Evolutionary conservation across 2,113 vertebrate genomes (phyloP).

Genomic region (Tiliqua scincoides): DNA sequence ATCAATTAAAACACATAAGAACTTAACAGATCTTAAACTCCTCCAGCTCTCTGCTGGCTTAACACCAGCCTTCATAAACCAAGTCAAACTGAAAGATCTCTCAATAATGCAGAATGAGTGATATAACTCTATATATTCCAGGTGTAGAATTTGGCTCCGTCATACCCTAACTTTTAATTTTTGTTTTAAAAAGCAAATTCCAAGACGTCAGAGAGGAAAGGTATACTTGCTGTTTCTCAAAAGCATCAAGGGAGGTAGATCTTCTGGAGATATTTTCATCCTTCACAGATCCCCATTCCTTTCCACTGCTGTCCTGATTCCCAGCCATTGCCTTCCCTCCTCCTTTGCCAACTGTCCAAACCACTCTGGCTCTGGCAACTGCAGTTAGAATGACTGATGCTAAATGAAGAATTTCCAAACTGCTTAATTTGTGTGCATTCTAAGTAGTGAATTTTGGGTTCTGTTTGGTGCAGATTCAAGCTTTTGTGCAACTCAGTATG

Average conservation of each 20-base stretch:
- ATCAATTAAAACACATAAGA: slow-evolving; percentile 16
- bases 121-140: not conserved
- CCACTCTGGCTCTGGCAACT: not conserved
- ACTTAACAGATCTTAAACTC: slow-evolving; percentile 13
- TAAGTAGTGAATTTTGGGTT: too few species aligned
- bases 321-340: too few species aligned
- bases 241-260: not conserved
- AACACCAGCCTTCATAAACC: not conserved
- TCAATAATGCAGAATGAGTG: not conserved
- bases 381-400: not conserved
- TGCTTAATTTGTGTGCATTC: not conserved
- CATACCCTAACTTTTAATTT: not conserved
- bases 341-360: too few species aligned
- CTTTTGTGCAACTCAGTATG: not conserved
- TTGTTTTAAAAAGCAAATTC: not conserved
- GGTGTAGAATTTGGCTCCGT: not conserved
- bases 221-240: not conserved
- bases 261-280: too few species aligned
- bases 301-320: too few species aligned
- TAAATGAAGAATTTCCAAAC: not conserved
- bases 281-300: too few species aligned
- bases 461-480: too few species aligned
- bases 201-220: not conserved
- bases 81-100: not conserved
- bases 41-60: not conserved